These are phyloP conservation scores for Ophonus ardosiacus DNA, from an alignment of 2,888 invertebrate genomes.

Conservation along the genomic window DNA sequence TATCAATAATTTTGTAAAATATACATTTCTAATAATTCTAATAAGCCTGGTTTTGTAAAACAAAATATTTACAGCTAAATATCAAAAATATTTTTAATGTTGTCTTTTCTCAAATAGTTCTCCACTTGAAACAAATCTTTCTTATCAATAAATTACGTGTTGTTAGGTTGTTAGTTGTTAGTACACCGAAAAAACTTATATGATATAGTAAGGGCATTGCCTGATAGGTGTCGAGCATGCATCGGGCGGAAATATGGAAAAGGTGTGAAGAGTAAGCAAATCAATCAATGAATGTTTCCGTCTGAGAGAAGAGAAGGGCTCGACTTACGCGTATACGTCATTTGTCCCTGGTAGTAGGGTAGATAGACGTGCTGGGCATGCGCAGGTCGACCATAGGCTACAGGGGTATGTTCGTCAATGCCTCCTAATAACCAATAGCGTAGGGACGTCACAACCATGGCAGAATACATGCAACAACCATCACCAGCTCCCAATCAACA, in stretches of 20 bases:
- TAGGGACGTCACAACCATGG: constrained; percentile 59
- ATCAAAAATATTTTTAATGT: too few relatives aligned
- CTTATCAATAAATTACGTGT: background rate
- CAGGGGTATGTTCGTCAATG: constrained; percentile 75
- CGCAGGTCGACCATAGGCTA: constrained; percentile 82
- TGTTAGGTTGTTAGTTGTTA: constrained; percentile 27
- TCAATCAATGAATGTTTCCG: background rate
- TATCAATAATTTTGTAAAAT: too few relatives aligned
- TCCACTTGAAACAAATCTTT: too few relatives aligned
- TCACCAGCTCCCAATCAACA: constrained; percentile 58
- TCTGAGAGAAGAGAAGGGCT: constrained; percentile 45
- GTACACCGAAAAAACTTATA: background rate
- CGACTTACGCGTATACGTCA: constrained; percentile 88
- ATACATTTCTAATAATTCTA: too few relatives aligned
- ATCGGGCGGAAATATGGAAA: constrained; percentile 13
- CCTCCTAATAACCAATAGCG: constrained; percentile 65
- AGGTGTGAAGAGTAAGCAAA: constrained; percentile 13
- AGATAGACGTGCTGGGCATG: constrained; percentile 89
- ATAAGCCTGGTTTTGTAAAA: too few relatives aligned
- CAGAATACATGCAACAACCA: constrained; percentile 64
- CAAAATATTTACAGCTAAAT: too few relatives aligned
- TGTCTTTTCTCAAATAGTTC: too few relatives aligned
- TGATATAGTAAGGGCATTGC: background rate
- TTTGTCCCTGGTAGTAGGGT: constrained; percentile 90
- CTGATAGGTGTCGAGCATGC: constrained; percentile 29